Evolutionary conservation across 2,888 invertebrate species (phyloP).

Genomic region (Leucophenga maculata): DNA sequence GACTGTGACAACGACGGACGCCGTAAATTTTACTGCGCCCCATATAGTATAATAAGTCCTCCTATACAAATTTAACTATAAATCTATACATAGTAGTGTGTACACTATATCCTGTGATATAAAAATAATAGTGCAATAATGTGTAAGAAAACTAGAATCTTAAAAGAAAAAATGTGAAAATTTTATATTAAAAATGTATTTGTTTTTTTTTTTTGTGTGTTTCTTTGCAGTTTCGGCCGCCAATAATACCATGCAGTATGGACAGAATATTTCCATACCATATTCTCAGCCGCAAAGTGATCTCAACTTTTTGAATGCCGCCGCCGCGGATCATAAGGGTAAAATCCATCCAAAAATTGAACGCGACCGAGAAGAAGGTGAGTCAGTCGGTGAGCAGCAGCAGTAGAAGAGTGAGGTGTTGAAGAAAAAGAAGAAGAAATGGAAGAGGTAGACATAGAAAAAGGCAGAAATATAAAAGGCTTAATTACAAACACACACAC

Average conservation of each 20-base stretch:
- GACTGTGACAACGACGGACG: slow-evolving; percentile 2
- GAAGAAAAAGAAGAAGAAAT: too few species aligned
- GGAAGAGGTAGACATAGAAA: not conserved
- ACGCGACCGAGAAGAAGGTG: slow-evolving; percentile 73
- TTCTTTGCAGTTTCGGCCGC: slow-evolving; percentile 68
- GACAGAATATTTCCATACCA: slow-evolving; percentile 73
- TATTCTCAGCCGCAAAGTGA: slow-evolving; percentile 72
- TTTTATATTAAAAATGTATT: slow-evolving; percentile 27
- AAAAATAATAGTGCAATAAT: slow-evolving; percentile 11
- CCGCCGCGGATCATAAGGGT: slow-evolving; percentile 72
- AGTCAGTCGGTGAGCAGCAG: slow-evolving; percentile 39
- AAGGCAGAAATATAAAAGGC: not conserved
- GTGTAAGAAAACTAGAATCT: slow-evolving; percentile 24
- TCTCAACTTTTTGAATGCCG: slow-evolving; percentile 72
- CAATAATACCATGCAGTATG: slow-evolving; percentile 72
- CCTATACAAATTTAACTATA: not conserved
- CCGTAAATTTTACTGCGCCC: slow-evolving; percentile 42
- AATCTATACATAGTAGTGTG: not conserved
- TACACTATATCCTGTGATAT: slow-evolving; percentile 16
- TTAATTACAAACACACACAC: not conserved
- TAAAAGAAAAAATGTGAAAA: not conserved
- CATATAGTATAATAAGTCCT: not conserved
- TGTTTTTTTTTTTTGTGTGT: slow-evolving; percentile 4
- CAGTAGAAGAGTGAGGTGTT: not conserved
- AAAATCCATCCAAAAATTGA: slow-evolving; percentile 73